Base-by-base conservation (phyloP, 2,113 vertebrate genomes). In the Pycnonotus jocosus region DNA sequence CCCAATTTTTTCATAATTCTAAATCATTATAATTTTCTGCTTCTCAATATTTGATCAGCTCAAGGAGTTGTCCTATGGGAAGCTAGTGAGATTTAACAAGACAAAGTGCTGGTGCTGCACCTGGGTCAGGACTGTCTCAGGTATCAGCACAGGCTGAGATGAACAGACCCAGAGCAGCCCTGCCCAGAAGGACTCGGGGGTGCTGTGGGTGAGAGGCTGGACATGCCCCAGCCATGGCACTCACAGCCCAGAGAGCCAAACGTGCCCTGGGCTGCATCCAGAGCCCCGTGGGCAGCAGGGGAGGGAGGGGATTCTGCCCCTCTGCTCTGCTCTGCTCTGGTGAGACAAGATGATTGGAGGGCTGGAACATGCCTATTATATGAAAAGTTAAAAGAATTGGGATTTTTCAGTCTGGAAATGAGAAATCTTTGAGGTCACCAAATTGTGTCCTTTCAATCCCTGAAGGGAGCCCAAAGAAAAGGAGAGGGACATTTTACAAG, bases 71-170 rank as follows among this genome's bases (percentile, higher is more conserved):
- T 16, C 9, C 19, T 1, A 2, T n/a, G 20, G 28, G 28, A 60
- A 60, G 53, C 20, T 53, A 9, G 30, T 64, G 10, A 45, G 12
- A 6, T 65, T 89, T 51, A 38, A 33, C 16, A 60, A 60, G 45
- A 6, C 20, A 9, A 30, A 25, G 15, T n/a, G 19, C 31, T 50
- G 28, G 12, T 58, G 53, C 37, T 31, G 16, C 21, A 9, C 13
- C 31, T 9, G 30, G 4, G 3, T 48, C 4, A 6, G 6, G 13
- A 3, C 7, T 15, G 3, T 1, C 7, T 2, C 20, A 1, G 25
- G 6, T 65, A 10, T 3, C 53, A 50, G 6, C 30, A 7, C n/a
- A 20, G 28, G 12, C 37, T 53, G 51, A 24, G 15, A 53, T 60
- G 24, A 30, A 2, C 15, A 66, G 37, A 6, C 0, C 0, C 0